These are phyloP conservation scores for Kryptolebias marmoratus DNA, from an alignment of 2,113 vertebrate genomes.

Conservation along the genomic window DNA sequence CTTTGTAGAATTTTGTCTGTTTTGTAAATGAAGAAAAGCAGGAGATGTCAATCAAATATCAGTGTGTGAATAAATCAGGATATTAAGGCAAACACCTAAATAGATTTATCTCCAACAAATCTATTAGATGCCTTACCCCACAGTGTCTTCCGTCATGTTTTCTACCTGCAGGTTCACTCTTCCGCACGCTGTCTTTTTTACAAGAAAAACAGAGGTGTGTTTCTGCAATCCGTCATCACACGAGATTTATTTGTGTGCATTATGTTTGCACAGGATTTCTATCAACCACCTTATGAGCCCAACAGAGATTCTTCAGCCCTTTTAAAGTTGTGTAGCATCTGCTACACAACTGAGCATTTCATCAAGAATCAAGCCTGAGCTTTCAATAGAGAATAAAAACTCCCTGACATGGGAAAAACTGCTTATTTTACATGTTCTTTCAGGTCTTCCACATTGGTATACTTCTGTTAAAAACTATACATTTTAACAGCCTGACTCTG, in stretches of 20 bases:
- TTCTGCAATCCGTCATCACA: constrained; percentile 50
- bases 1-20: neutral
- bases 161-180: constrained; percentile 34
- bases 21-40: neutral
- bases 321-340: constrained; percentile 51
- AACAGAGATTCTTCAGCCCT: constrained; percentile 19
- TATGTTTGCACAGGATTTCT: constrained; percentile 53
- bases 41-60: neutral
- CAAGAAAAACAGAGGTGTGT: constrained; percentile 46
- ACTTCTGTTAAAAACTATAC: too few relatives aligned
- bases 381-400: constrained; percentile 36
- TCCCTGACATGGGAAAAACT: constrained; percentile 34
- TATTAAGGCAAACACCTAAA: neutral
- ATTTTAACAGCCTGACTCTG: too few relatives aligned
- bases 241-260: constrained; percentile 55
- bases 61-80: neutral
- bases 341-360: constrained; percentile 41
- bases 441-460: too few relatives aligned
- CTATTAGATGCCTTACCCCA: constrained; percentile 17
- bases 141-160: constrained; percentile 25
- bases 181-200: constrained; percentile 11
- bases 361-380: constrained; percentile 31
- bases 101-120: neutral
- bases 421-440: constrained; percentile 8
- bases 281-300: constrained; percentile 40